phyloP scores from a whole-genome alignment of 2,113 vertebrate genomes.

The Eptatretus burgeri region DNA sequence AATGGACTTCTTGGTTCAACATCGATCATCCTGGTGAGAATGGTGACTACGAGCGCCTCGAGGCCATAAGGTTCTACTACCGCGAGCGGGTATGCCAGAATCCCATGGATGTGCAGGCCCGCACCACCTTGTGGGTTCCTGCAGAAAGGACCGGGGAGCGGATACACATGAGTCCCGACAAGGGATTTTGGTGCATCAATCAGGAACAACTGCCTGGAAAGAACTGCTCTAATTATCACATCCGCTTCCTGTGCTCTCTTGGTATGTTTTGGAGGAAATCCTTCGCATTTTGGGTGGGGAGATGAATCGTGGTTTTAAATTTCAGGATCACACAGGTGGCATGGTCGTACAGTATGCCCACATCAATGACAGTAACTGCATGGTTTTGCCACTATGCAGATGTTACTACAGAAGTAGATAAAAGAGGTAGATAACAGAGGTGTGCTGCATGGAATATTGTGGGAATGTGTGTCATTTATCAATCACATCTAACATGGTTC shows the following conservation, averaged over 20 bases:
- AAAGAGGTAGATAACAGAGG: no score
- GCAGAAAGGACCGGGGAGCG: constrained; percentile 29
- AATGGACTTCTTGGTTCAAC: constrained; percentile 62
- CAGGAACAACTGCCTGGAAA: constrained; percentile 29
- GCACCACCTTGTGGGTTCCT: constrained; percentile 39
- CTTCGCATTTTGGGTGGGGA: no score
- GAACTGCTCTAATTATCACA: constrained; percentile 35
- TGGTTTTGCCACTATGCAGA: no score
- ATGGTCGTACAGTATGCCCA: no score
- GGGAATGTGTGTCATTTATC: no score
- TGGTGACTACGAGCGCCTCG: constrained; percentile 46
- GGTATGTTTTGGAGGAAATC: constrained; percentile 16
- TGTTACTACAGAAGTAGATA: no score
- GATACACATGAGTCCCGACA: constrained; percentile 24
- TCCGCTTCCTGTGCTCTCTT: constrained; percentile 35
- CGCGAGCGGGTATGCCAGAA: constrained; percentile 25
- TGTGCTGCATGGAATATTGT: no score
- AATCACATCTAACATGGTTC: no score
- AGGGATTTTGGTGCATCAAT: constrained; percentile 62
- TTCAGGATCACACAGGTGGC: no score
- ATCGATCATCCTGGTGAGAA: constrained; percentile 46
- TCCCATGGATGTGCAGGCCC: constrained; percentile 32
- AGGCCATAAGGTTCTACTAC: constrained; percentile 49
- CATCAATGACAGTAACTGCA: no score
- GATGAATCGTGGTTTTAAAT: no score